A percentile compares a stretch with the other conserved stretches of the same genome.
These are phyloP conservation scores for Coilia nasus DNA, from an alignment of 2,797 vertebrate species.

Conservation along the genomic window DNA sequence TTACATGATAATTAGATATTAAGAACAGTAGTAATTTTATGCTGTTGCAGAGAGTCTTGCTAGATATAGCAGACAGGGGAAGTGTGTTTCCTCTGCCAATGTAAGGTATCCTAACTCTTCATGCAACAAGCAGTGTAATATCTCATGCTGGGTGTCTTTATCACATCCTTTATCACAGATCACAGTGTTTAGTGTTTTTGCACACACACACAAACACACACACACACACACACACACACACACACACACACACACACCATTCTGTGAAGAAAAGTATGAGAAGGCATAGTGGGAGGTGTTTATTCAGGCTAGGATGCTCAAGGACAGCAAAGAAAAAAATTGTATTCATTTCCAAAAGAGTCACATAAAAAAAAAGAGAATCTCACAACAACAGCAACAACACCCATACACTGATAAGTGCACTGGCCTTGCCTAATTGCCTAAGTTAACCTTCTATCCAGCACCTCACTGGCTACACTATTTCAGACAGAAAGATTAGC, in stretches of 20 bases:
- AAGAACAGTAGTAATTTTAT: no score
- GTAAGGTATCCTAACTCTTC: no score
- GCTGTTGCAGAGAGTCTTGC: no score
- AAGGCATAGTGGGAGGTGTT: neutral
- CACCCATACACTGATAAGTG: neutral
- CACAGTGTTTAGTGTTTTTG: neutral
- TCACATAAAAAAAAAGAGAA: no score
- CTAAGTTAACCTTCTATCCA: neutral
- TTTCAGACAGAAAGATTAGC: no score
- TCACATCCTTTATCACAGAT: neutral
- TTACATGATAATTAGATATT: no score
- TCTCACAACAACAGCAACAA: no score
- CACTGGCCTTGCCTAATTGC: neutral
- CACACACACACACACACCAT: neutral
- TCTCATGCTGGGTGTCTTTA: neutral
- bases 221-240: slow-evolving; percentile 1
- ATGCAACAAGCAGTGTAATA: no score
- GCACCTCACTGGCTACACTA: neutral
- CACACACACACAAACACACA: neutral
- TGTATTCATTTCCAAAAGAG: neutral
- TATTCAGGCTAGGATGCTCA: neutral
- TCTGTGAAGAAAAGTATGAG: neutral
- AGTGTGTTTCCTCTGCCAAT: no score
- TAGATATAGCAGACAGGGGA: no score
- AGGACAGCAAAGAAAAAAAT: neutral